phyloP scores from a whole-genome alignment of 2,113 vertebrate genomes.

The Perccottus glenii region DNA sequence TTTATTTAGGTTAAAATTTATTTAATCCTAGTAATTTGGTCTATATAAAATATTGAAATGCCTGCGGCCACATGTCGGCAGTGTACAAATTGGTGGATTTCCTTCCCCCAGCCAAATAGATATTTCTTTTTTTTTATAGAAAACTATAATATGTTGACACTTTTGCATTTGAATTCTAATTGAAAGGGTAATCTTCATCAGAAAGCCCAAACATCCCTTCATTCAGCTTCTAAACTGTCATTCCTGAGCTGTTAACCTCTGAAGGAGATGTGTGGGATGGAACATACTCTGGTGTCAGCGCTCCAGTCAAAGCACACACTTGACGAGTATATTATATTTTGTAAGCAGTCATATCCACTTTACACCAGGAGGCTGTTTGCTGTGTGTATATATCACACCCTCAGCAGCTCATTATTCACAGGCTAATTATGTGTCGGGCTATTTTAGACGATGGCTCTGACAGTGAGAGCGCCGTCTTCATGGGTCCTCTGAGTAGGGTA shows the following conservation, averaged over 20 bases:
- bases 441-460: constrained; percentile 47
- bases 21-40: too few relatives aligned
- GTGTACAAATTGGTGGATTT: too few relatives aligned
- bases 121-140: too few relatives aligned
- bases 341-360: constrained; percentile 45
- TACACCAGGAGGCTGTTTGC: constrained; percentile 6
- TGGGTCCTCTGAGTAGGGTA: neutral
- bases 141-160: too few relatives aligned
- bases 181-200: too few relatives aligned
- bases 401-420: constrained; percentile 62
- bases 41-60: too few relatives aligned
- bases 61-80: too few relatives aligned
- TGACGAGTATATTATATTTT: constrained; percentile 27
- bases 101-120: too few relatives aligned
- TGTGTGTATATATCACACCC: constrained; percentile 43
- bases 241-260: constrained; percentile 11
- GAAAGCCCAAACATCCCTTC: neutral
- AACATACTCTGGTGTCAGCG: constrained; percentile 38
- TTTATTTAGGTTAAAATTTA: too few relatives aligned
- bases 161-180: too few relatives aligned
- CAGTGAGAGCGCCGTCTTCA: neutral
- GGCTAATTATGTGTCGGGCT: constrained; percentile 49
- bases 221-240: neutral
- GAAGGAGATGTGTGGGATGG: constrained; percentile 11
- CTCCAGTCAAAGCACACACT: constrained; percentile 36